phyloP scores from a whole-genome alignment of 2,113 vertebrate species.

The Numida meleagris region DNA sequence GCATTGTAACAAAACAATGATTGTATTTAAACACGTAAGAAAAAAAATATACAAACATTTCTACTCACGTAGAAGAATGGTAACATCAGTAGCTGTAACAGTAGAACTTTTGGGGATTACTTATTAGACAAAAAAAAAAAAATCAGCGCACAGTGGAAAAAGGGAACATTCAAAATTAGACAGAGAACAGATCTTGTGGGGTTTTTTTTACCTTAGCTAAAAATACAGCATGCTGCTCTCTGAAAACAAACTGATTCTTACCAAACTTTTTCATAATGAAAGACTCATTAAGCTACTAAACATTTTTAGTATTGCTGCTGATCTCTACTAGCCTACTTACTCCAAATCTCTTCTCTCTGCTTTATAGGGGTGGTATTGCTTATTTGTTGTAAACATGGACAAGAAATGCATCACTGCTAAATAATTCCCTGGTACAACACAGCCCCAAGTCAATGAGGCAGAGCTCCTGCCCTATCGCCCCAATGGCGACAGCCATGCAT shows the following conservation, averaged over 20 bases:
- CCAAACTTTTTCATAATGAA: accelerated
- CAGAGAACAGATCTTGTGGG: neutral
- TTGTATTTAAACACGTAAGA: neutral
- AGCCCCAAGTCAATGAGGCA: neutral
- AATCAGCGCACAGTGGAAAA: neutral
- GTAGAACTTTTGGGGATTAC: neutral
- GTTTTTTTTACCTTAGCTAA: neutral
- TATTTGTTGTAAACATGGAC: neutral
- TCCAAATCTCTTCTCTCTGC: neutral
- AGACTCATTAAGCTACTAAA: neutral
- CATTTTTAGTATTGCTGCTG: neutral
- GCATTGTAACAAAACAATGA: neutral
- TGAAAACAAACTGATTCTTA: neutral
- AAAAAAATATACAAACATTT: neutral
- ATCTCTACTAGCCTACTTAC: neutral
- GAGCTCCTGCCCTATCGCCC: neutral
- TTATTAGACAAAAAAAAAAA: neutral
- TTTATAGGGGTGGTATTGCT: neutral
- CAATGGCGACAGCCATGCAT: accelerated
- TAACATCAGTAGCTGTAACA: neutral
- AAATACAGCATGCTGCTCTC: neutral
- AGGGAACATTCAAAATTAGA: neutral
- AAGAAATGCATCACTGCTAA: neutral
- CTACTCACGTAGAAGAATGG: neutral
- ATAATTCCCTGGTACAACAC: neutral